Evolutionary conservation across 2,888 invertebrate genomes (phyloP).

Genomic region (Spilosoma lubricipeda): DNA sequence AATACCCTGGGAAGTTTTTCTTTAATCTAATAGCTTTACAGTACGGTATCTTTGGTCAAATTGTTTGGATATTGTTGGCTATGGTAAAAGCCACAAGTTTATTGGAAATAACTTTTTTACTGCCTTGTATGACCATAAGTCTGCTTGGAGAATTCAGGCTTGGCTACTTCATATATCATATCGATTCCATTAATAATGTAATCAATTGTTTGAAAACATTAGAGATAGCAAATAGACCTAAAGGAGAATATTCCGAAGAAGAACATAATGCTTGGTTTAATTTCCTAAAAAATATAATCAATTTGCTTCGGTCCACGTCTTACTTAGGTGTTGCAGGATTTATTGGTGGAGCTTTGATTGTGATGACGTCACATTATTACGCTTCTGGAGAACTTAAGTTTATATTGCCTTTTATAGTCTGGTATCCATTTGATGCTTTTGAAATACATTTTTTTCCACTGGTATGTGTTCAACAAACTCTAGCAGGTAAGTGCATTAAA

Average conservation of each 20-base stretch:
- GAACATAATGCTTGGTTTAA: conserved; percentile 34
- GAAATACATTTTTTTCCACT: conserved; percentile 57
- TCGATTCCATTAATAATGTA: conserved; percentile 50
- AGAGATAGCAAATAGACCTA: conserved; percentile 21
- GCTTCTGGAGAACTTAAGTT: conserved; percentile 54
- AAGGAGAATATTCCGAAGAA: conserved; percentile 26
- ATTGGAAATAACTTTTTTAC: conserved; percentile 53
- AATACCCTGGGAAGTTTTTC: conserved; percentile 47
- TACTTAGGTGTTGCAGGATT: conserved; percentile 45
- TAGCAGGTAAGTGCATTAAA: conserved; percentile 53
- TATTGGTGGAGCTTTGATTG: conserved; percentile 50
- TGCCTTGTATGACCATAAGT: conserved; percentile 58
- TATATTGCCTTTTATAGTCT: conserved; percentile 57
- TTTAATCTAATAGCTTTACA: conserved; percentile 45
- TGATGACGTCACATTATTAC: conserved; percentile 51
- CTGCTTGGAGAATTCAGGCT: conserved; percentile 57
- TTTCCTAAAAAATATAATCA: conserved; percentile 43
- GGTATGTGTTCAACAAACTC: conserved; percentile 57
- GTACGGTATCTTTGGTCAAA: conserved; percentile 39
- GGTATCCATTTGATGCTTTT: conserved; percentile 65
- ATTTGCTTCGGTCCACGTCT: conserved; percentile 35
- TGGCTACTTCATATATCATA: conserved; percentile 52
- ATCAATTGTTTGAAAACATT: conserved; percentile 47
- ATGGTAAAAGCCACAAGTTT: conserved; percentile 42
- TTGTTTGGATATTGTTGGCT: conserved; percentile 48